Conservation (phyloP, 2,888 invertebrate species). For the Philhelius pedissequus region DNA sequence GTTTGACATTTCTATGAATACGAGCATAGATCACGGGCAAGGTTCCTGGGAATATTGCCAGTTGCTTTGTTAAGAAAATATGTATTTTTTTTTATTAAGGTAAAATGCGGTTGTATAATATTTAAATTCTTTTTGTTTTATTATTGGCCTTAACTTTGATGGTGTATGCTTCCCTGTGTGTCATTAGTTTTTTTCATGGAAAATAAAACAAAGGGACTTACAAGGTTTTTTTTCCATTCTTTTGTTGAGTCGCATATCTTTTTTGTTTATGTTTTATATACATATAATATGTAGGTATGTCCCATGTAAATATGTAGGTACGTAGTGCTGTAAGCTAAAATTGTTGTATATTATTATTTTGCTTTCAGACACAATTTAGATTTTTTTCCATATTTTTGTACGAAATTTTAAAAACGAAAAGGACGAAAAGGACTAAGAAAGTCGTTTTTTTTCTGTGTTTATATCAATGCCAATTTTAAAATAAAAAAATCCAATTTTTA, state of each 20-base stretch:
- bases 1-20: conserved; percentile 22
- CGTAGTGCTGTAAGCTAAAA: no score
- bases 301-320: no score
- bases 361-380: no score
- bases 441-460: no score
- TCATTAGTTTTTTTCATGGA: neutral
- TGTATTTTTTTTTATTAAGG: neutral
- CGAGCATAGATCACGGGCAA: neutral
- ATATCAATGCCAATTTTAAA: no score
- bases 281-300: no score
- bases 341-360: no score
- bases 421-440: no score
- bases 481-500: no score
- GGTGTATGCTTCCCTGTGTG: neutral
- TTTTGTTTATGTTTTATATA: neutral
- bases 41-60: conserved; percentile 14
- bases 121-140: neutral
- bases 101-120: no score
- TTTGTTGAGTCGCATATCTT: neutral
- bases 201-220: neutral
- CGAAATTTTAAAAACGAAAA: no score
- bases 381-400: no score
- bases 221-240: neutral
- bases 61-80: neutral
- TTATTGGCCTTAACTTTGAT: neutral